Percentiles rank a stretch among this genome's conserved stretches.
Conservation (phyloP, 2,888 invertebrate genomes). For the Cataglyphis altisquamis region DNA sequence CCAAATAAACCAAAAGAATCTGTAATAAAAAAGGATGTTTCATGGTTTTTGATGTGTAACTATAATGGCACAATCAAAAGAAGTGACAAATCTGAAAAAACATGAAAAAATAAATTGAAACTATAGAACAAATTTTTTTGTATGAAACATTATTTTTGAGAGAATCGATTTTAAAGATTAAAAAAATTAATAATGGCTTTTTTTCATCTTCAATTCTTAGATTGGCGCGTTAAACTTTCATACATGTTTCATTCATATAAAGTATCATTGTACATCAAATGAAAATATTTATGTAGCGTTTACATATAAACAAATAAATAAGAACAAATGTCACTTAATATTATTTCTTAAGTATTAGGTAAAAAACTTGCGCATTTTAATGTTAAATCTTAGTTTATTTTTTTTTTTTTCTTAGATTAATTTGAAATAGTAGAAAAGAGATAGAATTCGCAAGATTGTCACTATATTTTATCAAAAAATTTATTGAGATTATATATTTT, state of each 20-base stretch:
- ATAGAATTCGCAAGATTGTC: neutral
- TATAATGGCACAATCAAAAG: neutral
- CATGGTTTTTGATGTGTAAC: neutral
- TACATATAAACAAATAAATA: neutral
- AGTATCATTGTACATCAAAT: neutral
- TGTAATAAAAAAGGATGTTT: conserved; percentile 4
- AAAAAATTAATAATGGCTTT: neutral
- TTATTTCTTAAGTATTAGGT: neutral
- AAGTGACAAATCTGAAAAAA: neutral
- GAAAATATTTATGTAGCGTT: neutral
- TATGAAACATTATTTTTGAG: neutral
- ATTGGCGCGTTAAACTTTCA: neutral
- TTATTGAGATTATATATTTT: neutral
- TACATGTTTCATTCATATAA: neutral
- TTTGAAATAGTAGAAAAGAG: neutral
- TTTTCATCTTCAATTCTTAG: neutral
- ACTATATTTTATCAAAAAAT: no score
- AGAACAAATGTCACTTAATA: neutral
- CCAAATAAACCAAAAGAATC: neutral
- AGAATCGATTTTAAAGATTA: conserved; percentile 6
- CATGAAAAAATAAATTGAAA: neutral
- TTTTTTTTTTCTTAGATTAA: neutral
- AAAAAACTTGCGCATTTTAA: neutral
- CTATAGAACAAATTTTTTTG: neutral
- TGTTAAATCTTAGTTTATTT: neutral